Evolutionary conservation across 1,140 invertebrate genomes (phyloP), one percentile per base, ranked within the genome.

Genomic region (Latrodectus geometricus): DNA sequence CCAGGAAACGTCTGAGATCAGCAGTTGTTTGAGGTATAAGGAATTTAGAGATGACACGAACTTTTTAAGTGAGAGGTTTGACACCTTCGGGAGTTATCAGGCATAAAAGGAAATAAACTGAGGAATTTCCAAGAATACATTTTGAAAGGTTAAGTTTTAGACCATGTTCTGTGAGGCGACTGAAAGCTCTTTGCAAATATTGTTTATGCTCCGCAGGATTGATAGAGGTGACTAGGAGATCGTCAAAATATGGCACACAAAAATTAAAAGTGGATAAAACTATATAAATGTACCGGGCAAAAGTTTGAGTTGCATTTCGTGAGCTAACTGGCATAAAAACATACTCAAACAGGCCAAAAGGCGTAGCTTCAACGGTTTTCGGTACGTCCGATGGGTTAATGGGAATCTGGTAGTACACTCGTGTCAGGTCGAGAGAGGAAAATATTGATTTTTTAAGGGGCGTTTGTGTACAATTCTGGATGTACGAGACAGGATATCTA

Each of bases 241-340:
- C 91, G 87, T 91, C 91, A 14, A 90, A 69, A 81, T 88, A 89
- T 88, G 90, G 54, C 65, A 90, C 88, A 76, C 73, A 88, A 78
- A 90, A 93, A 50, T 89, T 88, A 14, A 90, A 88, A 15, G 89
- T 90, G 50, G 90, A 81, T 7, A 92, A 89, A 4, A 93, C 90
- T 8, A 68, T 56, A 50, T 68, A 9, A 8, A 68, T 79, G 11
- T 11, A 69, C 9, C 77, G 20, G 15, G n/a, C n/a, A n/a, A 69
- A 69, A 69, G 68, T 14, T 21, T 20, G 20, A n/a, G 68, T 12
- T 12, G 68, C 68, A 21, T 69, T 69, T 8, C 8, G 20, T 11
- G 20, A 20, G 8, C 12, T n/a, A 20, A 69, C 9, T n/a, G 11
- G 68, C 68, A 69, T 69, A 8, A 8, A 15, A 8, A 20, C 20